phyloP scores from a whole-genome alignment of 2,888 invertebrate species.

The Heliconius sara region DNA sequence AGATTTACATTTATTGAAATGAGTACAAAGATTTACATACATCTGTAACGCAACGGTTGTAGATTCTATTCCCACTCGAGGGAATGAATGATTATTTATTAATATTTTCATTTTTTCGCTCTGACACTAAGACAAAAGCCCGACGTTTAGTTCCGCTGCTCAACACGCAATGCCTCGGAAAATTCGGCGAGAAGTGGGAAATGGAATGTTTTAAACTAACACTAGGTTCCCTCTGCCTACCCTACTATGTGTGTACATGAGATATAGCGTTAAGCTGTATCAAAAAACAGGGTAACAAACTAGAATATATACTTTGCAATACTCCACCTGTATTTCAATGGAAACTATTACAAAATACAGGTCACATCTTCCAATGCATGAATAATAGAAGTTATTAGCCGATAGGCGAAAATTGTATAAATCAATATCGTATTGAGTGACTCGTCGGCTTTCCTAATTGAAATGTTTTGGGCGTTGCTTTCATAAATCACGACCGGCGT shows the following conservation, averaged over 20 bases:
- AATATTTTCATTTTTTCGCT: no score
- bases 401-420: conserved; percentile 45
- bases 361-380: conserved; percentile 27
- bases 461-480: conserved; percentile 49
- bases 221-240: not conserved
- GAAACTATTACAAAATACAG: conserved; percentile 2
- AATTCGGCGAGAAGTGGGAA: no score
- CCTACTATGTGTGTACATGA: not conserved
- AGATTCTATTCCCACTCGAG: no score
- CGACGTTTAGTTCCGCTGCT: no score
- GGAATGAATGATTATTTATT: no score
- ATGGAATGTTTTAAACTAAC: no score
- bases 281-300: not conserved
- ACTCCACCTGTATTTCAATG: not conserved
- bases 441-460: conserved; percentile 49
- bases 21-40: no score
- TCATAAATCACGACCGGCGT: conserved; percentile 46
- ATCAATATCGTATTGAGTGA: conserved; percentile 48
- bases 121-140: no score
- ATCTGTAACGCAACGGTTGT: no score
- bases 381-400: conserved; percentile 46
- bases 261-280: not conserved
- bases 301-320: not conserved
- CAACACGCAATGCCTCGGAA: no score
- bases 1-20: no score